Evolutionary conservation across 2,797 vertebrate species (phyloP), one percentile per base, ranked within the genome.

Genomic region (Channa striata): DNA sequence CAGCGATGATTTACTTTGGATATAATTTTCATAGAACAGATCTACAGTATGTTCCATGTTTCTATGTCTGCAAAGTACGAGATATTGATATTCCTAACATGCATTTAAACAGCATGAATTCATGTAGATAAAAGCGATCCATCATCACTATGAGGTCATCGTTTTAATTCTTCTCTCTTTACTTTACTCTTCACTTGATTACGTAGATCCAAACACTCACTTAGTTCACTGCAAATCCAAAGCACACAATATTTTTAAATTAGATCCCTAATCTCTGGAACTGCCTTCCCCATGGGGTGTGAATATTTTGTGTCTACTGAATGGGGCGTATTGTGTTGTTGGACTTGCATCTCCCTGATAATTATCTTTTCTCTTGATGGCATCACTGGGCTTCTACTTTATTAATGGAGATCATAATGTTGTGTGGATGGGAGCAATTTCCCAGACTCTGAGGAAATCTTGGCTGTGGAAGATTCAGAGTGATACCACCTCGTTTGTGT

Each of bases 381-480:
- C 80, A 83, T 91, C 80, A 39, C 61, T 71, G 79, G 77, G 86
- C 66, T 81, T 83, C 64, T 77, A 50, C 69, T 83, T 88, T 86
- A 87, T 88, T 90, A 89, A 86, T 85, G 77, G 72, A 81, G 62
- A 89, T 81, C 70, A 84, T 87, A 86, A 87, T 67, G 72, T 40
- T 71, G 47, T 52, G 43, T 51, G 19, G 86, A 84, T 67, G 64
- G 72, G 63, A 86, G 76, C 81, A 19, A 60, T 89, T 85, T 86
- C 63, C 72, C 46, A 36, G 65, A 74, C 87, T 83, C 83, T 0
- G 61, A 85, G 83, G 89, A 88, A 85, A 90, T 87, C 82, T 79
- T 59, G 75, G 77, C 77, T 49, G 56, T 11, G 43, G 59, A 67
- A 80, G 83, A 87, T 84, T 68, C 56, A 78, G 71, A 71, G 69